These are phyloP conservation scores for Tridacna gigas DNA, from an alignment of 2,888 invertebrate genomes.

Conservation along the genomic window DNA sequence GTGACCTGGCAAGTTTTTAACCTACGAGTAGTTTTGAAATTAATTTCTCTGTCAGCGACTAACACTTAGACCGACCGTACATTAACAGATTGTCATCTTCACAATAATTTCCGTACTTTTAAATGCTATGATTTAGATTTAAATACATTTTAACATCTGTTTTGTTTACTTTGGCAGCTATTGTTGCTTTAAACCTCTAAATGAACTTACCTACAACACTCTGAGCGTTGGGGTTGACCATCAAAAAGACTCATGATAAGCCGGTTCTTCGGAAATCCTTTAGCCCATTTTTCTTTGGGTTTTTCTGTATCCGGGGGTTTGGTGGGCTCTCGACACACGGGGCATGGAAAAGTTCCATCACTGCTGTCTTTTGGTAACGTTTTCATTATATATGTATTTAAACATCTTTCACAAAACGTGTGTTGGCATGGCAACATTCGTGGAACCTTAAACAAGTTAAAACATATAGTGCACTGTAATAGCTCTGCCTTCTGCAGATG, in stretches of 20 bases:
- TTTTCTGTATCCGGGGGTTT: conserved; percentile 31
- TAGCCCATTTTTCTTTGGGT: conserved; percentile 55
- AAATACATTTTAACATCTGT: too few species aligned
- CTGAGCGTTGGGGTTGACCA: conserved; percentile 44
- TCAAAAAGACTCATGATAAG: conserved; percentile 55
- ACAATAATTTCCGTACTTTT: too few species aligned
- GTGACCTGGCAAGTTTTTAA: too few species aligned
- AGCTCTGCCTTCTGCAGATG: conserved; percentile 38
- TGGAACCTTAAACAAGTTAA: conserved; percentile 55
- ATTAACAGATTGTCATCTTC: too few species aligned
- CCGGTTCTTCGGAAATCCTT: conserved; percentile 59
- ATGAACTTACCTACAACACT: conserved; percentile 48
- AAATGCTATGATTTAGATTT: too few species aligned
- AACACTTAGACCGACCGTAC: too few species aligned
- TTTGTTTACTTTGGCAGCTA: too few species aligned
- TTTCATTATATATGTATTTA: conserved; percentile 51
- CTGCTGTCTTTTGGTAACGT: conserved; percentile 22
- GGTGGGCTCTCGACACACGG: conserved; percentile 48
- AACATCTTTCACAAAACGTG: conserved; percentile 56
- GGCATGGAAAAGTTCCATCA: conserved; percentile 49
- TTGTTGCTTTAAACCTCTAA: too few species aligned
- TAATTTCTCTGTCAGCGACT: too few species aligned
- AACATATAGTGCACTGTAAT: conserved; percentile 59
- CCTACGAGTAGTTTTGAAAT: too few species aligned
- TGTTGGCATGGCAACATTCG: conserved; percentile 63